Evolutionary conservation across 1,140 invertebrate species (phyloP).

Genomic region (Antheraea pernyi): DNA sequence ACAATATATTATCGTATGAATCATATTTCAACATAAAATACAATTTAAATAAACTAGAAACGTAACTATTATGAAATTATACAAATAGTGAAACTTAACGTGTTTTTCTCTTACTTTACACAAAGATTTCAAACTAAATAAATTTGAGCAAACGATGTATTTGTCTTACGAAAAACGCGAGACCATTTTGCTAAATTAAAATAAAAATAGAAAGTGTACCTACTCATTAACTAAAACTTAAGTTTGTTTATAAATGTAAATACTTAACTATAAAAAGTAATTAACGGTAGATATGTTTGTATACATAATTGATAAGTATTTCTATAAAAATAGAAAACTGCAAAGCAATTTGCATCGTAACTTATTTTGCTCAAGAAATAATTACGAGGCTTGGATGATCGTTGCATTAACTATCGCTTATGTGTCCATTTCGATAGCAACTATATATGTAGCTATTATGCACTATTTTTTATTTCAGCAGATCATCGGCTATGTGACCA

Average conservation of each 20-base stretch:
- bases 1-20: too few species aligned
- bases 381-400: too few species aligned
- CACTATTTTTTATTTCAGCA: too few species aligned
- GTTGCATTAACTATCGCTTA: too few species aligned
- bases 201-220: not conserved
- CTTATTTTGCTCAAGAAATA: not conserved
- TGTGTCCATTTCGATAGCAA: too few species aligned
- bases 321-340: not conserved
- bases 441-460: too few species aligned
- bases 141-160: not conserved
- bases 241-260: not conserved
- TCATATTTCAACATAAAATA: not conserved
- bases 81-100: not conserved
- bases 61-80: not conserved
- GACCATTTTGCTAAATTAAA: not conserved
- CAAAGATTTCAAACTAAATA: not conserved
- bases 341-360: not conserved
- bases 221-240: not conserved
- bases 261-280: slow-evolving; percentile 31
- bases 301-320: slow-evolving; percentile 7
- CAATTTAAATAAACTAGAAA: not conserved
- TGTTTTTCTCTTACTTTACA: not conserved
- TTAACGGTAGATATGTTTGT: slow-evolving; percentile 62
- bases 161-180: not conserved
- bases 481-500: too few species aligned